Evolutionary conservation across 2,888 invertebrate species (phyloP), one percentile per base, ranked within the genome.

Genomic region (Caenorhabditis uteleia): DNA sequence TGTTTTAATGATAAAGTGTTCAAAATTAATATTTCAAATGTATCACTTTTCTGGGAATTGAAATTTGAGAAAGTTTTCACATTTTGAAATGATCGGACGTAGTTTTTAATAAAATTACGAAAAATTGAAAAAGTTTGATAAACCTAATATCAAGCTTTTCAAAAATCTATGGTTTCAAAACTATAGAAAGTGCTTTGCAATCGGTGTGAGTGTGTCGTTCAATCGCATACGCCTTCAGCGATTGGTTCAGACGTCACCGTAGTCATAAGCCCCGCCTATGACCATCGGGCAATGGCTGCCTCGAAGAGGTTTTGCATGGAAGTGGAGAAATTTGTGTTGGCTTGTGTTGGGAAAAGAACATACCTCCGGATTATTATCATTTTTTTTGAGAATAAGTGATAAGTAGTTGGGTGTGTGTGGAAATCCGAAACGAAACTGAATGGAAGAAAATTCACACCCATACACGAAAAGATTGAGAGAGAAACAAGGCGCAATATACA

Each of bases 111-210:
- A 40, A 25, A 27, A 20, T 16, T 38, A 16, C 4, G 12, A 43
- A 43, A 12, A 27, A 16, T 34, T 12, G n/a, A 34, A 34, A 34
- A 34, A 34, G 16, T 16, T 27, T 16, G 16, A 27, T 23, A 27
- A 40, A 40, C 25, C 16, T 23, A 21, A 40, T 25, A 40, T 20
- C 6, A 20, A 40, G 4, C 21, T 18, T 18, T 12, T 10, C n/a
- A 8, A 34, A 21, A 8, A 27, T 16, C 23, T 33, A 56, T 51
- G 62, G 62, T 62, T 56, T 51, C 56, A 51, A 46, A 56, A 62
- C 62, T 56, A 62, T 53, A 47, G 56, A 62, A 62, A 62, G 62
- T 62, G 62, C 56, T 62, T 62, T 47, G 55, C 51, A 62, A 56
- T 56, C 50, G 50, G 47, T 42, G 51, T 62, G 56, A 56, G 62